Evolutionary conservation across 1,140 invertebrate genomes (phyloP).

Genomic region (Magallana ariakensis): DNA sequence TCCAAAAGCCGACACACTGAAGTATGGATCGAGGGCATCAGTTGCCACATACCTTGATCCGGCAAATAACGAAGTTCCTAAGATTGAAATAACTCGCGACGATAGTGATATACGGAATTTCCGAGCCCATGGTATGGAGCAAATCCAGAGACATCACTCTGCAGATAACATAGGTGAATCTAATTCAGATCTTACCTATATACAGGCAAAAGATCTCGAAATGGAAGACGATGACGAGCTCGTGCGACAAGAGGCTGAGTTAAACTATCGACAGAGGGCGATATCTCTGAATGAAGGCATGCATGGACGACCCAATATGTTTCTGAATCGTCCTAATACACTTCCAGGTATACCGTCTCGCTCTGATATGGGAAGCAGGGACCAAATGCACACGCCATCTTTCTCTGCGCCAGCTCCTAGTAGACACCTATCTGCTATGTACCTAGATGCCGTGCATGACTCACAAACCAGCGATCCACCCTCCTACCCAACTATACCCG

Average conservation of each 20-base stretch:
- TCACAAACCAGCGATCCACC: neutral
- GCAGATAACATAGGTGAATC: neutral
- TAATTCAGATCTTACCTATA: slow-evolving; percentile 32
- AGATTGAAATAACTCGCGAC: slow-evolving; percentile 16
- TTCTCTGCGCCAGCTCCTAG: neutral
- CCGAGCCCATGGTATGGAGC: neutral
- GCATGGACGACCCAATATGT: neutral
- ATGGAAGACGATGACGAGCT: slow-evolving; percentile 42
- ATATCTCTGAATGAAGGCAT: neutral
- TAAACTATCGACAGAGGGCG: neutral
- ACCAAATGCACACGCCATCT: neutral
- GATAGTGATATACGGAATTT: neutral
- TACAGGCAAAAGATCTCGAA: slow-evolving; percentile 38
- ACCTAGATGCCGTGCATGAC: slow-evolving; percentile 8
- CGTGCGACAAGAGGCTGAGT: neutral
- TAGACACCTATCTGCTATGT: slow-evolving; percentile 21
- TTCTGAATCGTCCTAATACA: slow-evolving; percentile 35
- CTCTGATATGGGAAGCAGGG: neutral
- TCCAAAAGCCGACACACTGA: neutral
- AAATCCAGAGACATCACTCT: neutral
- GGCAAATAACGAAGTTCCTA: neutral
- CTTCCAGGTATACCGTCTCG: slow-evolving; percentile 46
- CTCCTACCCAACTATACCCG: neutral
- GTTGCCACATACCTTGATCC: slow-evolving; percentile 42
- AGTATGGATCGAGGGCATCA: slow-evolving; percentile 9